phyloP scores from a whole-genome alignment of 2,797 vertebrate genomes.

The Gymnodraco acuticeps region DNA sequence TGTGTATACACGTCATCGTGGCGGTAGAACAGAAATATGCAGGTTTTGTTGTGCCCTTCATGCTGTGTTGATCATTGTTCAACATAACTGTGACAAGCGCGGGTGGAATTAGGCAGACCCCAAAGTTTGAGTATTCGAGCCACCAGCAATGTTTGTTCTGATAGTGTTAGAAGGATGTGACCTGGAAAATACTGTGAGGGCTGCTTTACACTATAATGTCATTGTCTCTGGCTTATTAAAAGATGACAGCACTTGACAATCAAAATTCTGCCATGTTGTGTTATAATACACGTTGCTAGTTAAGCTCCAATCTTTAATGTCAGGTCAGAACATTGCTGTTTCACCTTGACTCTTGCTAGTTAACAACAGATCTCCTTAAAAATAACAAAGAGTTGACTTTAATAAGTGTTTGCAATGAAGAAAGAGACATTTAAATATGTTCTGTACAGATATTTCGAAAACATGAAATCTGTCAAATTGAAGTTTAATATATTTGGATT shows the following conservation, averaged over 20 bases:
- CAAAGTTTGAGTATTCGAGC: slow-evolving; percentile 46
- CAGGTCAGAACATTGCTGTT: slow-evolving; percentile 6
- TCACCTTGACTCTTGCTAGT: background rate
- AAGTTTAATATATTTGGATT: background rate
- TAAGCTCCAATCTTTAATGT: slow-evolving; percentile 9
- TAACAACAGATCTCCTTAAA: background rate
- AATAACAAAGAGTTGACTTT: background rate
- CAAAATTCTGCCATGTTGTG: slow-evolving; percentile 23
- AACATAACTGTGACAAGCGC: slow-evolving; percentile 57
- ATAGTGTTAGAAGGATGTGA: slow-evolving; percentile 48
- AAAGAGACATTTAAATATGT: background rate
- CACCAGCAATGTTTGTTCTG: slow-evolving; percentile 39
- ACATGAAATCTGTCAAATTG: no score
- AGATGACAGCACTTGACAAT: slow-evolving; percentile 39
- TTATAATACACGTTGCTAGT: slow-evolving; percentile 40
- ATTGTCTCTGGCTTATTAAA: slow-evolving; percentile 31
- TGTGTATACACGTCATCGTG: slow-evolving; percentile 45
- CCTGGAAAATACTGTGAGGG: slow-evolving; percentile 43
- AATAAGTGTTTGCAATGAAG: background rate
- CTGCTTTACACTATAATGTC: slow-evolving; percentile 32
- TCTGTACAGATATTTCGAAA: no score
- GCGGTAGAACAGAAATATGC: slow-evolving; percentile 55
- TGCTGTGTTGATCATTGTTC: slow-evolving; percentile 62
- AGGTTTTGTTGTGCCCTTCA: slow-evolving; percentile 62
- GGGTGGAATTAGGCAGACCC: slow-evolving; percentile 62